A percentile compares a stretch with the other conserved stretches of the same genome.
Conservation (phyloP, 1,140 invertebrate genomes). For the Camponotus pennsylvanicus region DNA sequence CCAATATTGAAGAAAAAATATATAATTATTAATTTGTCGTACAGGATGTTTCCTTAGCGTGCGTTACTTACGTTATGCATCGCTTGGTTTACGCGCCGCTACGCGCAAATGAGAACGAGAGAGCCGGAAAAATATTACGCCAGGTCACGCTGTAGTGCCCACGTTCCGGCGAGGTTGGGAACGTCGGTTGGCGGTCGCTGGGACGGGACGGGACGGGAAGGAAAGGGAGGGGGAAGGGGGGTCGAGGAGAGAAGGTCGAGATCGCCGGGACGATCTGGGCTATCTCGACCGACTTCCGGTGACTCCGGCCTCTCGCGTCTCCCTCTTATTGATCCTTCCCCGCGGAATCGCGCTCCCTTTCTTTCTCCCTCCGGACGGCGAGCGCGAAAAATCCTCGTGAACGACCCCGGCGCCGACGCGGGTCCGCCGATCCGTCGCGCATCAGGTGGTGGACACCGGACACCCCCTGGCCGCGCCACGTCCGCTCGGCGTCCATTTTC, state of each 20-base stretch:
- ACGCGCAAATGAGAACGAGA: constrained; percentile 56
- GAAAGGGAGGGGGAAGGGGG: not conserved
- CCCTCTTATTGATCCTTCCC: constrained; percentile 79
- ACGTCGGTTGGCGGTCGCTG: constrained; percentile 39
- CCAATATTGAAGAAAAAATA: not conserved
- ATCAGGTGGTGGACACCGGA: constrained; percentile 24
- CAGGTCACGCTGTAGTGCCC: constrained; percentile 79
- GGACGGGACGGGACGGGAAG: not conserved
- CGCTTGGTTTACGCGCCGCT: constrained; percentile 4
- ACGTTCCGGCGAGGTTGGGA: constrained; percentile 71
- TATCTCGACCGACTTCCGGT: constrained; percentile 80
- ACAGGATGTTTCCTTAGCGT: not conserved
- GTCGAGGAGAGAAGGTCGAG: constrained; percentile 43
- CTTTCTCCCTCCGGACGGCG: constrained; percentile 14
- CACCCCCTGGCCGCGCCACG: not conserved
- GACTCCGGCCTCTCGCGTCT: constrained; percentile 77
- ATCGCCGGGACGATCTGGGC: constrained; percentile 70
- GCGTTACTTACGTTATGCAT: constrained; percentile 20
- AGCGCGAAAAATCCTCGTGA: constrained; percentile 72
- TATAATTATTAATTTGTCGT: constrained; percentile 4
- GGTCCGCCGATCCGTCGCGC: constrained; percentile 61
- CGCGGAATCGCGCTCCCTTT: constrained; percentile 67
- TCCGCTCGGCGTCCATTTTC: constrained; percentile 36
- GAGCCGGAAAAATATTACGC: constrained; percentile 69
- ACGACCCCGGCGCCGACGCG: constrained; percentile 72